Evolutionary conservation across 2,888 invertebrate species (phyloP).

Genomic region (Adelognathus sp.): DNA sequence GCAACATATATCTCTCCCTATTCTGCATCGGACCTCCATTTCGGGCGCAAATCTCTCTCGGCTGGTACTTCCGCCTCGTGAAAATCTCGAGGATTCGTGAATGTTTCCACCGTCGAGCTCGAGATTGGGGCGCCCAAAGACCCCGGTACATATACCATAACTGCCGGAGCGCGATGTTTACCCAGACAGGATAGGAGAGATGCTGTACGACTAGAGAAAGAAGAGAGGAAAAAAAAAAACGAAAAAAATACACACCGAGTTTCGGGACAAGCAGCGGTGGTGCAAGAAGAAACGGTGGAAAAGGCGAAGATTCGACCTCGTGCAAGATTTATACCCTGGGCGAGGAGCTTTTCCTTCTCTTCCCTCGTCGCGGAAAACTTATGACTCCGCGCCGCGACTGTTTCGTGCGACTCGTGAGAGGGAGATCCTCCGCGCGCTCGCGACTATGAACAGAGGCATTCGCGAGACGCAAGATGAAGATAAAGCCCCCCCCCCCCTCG

Average conservation of each 20-base stretch:
- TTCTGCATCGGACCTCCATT: background rate
- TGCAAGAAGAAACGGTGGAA: slow-evolving; percentile 35
- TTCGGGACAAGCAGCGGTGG: background rate
- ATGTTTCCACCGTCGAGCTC: background rate
- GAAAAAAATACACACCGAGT: slow-evolving; percentile 25
- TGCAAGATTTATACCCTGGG: slow-evolving; percentile 59
- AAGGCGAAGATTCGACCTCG: slow-evolving; percentile 57
- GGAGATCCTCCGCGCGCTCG: background rate
- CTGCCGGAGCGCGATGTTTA: slow-evolving; percentile 71
- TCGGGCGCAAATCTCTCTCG: background rate
- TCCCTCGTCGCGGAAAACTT: slow-evolving; percentile 53
- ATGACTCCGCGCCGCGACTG: slow-evolving; percentile 42
- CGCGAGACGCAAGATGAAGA: slow-evolving; percentile 3
- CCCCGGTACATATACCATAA: slow-evolving; percentile 63
- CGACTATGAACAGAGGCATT: background rate
- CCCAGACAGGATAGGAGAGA: slow-evolving; percentile 66
- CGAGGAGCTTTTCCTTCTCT: slow-evolving; percentile 29
- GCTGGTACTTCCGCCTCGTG: background rate
- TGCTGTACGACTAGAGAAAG: slow-evolving; percentile 29
- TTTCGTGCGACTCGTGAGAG: background rate
- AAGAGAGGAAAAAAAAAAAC: slow-evolving; percentile 19
- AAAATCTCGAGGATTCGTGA: slow-evolving; percentile 15
- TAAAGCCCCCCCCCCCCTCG: no score
- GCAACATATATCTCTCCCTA: background rate
- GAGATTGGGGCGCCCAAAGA: slow-evolving; percentile 35